Base-by-base conservation (phyloP, 2,888 invertebrate species). In the Pycnomerus fuliginosus region DNA sequence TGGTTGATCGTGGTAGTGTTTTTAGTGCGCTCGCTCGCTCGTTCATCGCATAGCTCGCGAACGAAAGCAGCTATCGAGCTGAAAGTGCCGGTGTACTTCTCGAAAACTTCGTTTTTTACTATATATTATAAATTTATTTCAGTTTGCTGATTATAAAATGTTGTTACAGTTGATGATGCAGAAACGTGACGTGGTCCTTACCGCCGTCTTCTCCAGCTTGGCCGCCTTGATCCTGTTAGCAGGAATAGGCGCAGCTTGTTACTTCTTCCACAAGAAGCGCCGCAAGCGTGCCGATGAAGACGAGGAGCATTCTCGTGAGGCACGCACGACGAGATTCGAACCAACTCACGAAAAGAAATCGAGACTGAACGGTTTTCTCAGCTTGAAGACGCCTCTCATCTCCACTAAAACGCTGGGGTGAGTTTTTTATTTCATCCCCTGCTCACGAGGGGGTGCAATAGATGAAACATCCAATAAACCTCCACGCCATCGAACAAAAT, bases 351-450 rank as follows among this genome's bases (percentile, higher is more conserved):
- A 82, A 61, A 81, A 77, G 55, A 78, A 77, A 47, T 77, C 73
- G 30, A 69, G 77, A 37, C 64, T 80, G 16, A 85, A 85, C 57
- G 85, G 84, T 23, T 84, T 85, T 59, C 75, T 86, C 38, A 84
- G 76, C 58, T 68, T 86, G 59, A 85, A 84, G 70, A 85, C 85
- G 10, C 86, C 86, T 0, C 74, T 86, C 35, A 86, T 87, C 58
- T 83, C 83, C 57, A 85, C 85, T 7, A 86, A 85, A 65, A 82
- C 84, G 14, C 71, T 86, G 40, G 85, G 85, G 86, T 86, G 69
- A 85, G 85, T 80, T 4, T 14, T 31, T 10, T 20, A 8, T 20
- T 20, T 20, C 5, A 20, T 20, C 20, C 5, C 8, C 20, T 20
- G 20, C 8, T 20, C 20, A 5, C 20, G 20, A n/a, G n/a, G n/a